Conservation (phyloP, 2,113 vertebrate species). For the Tachycineta bicolor region DNA sequence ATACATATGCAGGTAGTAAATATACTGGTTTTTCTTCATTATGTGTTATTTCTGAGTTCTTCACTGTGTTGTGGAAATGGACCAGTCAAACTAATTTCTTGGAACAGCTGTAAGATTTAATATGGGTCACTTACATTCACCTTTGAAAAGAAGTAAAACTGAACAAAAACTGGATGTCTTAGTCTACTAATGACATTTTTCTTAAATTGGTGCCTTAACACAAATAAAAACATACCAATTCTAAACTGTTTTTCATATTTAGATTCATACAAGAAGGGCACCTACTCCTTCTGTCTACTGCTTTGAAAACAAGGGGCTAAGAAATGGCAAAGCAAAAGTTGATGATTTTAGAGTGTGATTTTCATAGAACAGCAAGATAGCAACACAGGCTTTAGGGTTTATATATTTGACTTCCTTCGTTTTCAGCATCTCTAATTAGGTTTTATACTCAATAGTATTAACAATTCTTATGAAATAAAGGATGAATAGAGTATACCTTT, state of each 20-base stretch:
- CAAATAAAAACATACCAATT: not conserved
- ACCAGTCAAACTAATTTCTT: not conserved
- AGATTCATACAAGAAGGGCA: not conserved
- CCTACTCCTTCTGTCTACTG: not conserved
- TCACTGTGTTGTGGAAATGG: not conserved
- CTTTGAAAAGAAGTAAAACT: not conserved
- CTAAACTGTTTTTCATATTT: not conserved
- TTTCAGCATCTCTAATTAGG: not conserved
- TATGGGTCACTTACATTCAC: not conserved
- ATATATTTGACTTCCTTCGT: not conserved
- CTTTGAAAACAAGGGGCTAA: not conserved
- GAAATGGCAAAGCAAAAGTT: rapidly evolving
- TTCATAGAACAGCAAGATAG: not conserved
- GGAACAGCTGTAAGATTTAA: not conserved
- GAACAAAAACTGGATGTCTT: not conserved
- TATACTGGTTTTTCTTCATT: not conserved
- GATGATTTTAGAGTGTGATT: not conserved
- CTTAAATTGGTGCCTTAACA: not conserved
- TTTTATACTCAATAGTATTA: not conserved
- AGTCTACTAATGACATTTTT: not conserved
- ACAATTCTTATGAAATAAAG: not conserved
- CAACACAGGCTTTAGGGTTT: not conserved
- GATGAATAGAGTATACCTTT: constrained; percentile 78
- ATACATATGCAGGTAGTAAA: not conserved
- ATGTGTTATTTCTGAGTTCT: not conserved